Conservation (phyloP, 92 coral and sea anemone genomes). For the Phymanthus crucifer region DNA sequence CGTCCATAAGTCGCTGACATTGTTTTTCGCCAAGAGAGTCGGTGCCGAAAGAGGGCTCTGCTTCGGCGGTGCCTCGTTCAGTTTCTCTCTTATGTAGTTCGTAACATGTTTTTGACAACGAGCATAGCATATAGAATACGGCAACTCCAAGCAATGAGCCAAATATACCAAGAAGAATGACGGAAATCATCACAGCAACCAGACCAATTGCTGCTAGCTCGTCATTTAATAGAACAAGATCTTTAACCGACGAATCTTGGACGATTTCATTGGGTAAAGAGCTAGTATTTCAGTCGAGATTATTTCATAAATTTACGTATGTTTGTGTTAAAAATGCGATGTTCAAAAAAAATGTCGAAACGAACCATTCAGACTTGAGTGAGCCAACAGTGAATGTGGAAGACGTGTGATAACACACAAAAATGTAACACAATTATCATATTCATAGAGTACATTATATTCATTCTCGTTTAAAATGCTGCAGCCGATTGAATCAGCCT, state of each 20-base stretch:
- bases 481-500: too few relatives aligned
- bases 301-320: too few relatives aligned
- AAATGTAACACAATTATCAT: too few relatives aligned
- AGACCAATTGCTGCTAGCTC: too few relatives aligned
- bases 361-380: too few relatives aligned
- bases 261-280: constrained; percentile 1
- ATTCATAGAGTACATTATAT: too few relatives aligned
- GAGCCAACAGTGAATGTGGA: too few relatives aligned
- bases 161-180: constrained; percentile 37
- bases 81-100: constrained; percentile 30
- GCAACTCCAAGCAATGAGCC: constrained; percentile 45
- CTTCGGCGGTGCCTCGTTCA: constrained; percentile 3
- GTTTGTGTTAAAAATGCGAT: too few relatives aligned
- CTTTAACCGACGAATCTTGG: background rate
- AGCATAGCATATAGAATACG: constrained; percentile 31
- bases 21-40: constrained; percentile 35
- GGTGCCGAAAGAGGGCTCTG: constrained; percentile 8
- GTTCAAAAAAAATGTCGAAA: too few relatives aligned
- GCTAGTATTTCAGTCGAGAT: background rate
- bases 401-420: too few relatives aligned
- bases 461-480: too few relatives aligned
- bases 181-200: constrained; percentile 34
- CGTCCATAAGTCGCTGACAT: constrained; percentile 30
- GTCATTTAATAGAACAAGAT: background rate
- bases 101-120: constrained; percentile 34